These are phyloP conservation scores for Dasyurus viverrinus DNA, from an alignment of 2,113 vertebrate species.

Conservation along the genomic window DNA sequence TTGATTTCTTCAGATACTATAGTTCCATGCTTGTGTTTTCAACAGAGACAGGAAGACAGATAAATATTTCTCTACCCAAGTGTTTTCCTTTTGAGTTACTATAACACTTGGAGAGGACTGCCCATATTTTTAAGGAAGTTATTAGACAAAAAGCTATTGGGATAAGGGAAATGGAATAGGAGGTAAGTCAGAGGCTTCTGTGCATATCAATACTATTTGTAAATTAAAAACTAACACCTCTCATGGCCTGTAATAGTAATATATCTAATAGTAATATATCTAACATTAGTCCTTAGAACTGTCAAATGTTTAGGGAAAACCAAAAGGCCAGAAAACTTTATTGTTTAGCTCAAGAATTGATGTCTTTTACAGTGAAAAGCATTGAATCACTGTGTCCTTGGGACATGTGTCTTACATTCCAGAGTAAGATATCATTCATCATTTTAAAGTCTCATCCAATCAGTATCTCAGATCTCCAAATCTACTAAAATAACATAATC, in stretches of 20 bases:
- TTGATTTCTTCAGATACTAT: background rate
- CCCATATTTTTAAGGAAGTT: background rate
- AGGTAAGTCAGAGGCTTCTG: constrained; percentile 3
- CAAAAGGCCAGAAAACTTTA: background rate
- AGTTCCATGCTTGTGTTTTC: background rate
- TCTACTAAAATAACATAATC: background rate
- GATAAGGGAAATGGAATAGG: background rate
- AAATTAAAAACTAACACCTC: background rate
- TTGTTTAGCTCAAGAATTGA: background rate
- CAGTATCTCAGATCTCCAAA: background rate
- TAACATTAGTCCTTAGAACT: background rate
- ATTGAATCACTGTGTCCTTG: background rate
- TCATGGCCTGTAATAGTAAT: background rate
- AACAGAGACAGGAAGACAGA: background rate
- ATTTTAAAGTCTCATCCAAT: background rate
- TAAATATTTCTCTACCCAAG: background rate
- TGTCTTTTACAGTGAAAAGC: background rate
- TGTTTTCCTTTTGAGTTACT: background rate
- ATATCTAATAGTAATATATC: constrained; percentile 5
- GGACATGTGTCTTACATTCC: no score
- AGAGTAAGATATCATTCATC: background rate
- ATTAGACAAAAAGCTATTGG: background rate
- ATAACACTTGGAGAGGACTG: background rate
- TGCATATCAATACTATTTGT: background rate
- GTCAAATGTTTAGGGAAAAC: background rate